A percentile compares a stretch with the other conserved stretches of the same genome.
phyloP scores from a whole-genome alignment of 2,113 vertebrate genomes.

The Balaeniceps rex region DNA sequence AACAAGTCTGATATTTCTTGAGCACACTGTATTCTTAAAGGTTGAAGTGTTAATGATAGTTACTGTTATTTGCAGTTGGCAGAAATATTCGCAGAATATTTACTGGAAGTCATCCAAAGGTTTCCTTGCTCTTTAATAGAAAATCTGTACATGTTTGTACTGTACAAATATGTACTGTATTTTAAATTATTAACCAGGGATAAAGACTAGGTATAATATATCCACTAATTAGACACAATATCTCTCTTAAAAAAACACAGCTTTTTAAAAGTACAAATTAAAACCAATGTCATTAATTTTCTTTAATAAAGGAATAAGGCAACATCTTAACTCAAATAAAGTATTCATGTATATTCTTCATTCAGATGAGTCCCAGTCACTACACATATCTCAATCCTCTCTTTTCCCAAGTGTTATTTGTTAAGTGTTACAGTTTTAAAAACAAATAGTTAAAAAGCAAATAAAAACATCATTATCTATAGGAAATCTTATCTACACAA shows the following conservation, averaged over 20 bases:
- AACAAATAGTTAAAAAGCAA: background rate
- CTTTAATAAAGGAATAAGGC: background rate
- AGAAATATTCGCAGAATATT: background rate
- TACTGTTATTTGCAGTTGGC: background rate
- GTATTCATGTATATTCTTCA: background rate
- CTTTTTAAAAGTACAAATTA: background rate
- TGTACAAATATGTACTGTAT: background rate
- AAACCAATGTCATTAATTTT: background rate
- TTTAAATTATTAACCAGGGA: background rate
- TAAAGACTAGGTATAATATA: background rate
- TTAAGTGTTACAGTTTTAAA: background rate
- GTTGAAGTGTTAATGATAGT: background rate
- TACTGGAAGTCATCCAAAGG: background rate
- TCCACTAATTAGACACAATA: background rate
- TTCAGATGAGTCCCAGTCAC: background rate
- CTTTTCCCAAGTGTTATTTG: background rate
- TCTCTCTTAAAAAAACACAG: background rate
- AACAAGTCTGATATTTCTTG: background rate
- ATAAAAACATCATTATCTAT: background rate
- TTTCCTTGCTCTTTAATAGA: background rate
- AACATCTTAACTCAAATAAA: background rate
- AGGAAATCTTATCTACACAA: background rate
- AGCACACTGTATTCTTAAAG: background rate
- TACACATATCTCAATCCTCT: background rate
- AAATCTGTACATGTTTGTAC: background rate